These are phyloP conservation scores for Oceanodroma leucorhoa DNA, from an alignment of 2,797 vertebrate genomes.

Conservation along the genomic window DNA sequence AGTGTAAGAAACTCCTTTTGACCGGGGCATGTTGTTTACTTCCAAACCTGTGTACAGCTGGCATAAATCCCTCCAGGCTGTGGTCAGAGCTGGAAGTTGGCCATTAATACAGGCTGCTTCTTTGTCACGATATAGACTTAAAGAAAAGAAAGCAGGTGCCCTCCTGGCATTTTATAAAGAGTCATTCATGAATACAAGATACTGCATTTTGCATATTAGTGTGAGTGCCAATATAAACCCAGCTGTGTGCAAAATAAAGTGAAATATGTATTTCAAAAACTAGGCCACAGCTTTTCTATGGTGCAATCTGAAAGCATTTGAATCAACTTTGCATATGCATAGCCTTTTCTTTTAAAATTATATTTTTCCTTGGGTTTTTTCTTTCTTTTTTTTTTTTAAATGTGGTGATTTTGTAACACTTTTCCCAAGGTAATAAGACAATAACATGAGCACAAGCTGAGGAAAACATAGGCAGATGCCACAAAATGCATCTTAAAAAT, in stretches of 20 bases:
- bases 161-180: conserved; percentile 84
- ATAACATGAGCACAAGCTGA: neutral
- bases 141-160: conserved; percentile 87
- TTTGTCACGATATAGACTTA: conserved; percentile 84
- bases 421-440: conserved; percentile 47
- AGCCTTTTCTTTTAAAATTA: conserved; percentile 58
- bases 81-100: conserved; percentile 81
- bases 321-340: conserved; percentile 69
- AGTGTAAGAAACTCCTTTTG: conserved; percentile 67
- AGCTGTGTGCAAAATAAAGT: conserved; percentile 79
- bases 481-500: neutral
- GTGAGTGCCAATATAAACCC: conserved; percentile 77
- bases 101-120: conserved; percentile 84
- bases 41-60: conserved; percentile 79
- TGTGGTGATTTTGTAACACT: neutral
- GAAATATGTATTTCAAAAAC: conserved; percentile 75
- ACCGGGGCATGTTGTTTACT: conserved; percentile 64
- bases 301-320: conserved; percentile 68
- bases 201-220: conserved; percentile 77
- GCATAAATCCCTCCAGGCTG: conserved; percentile 81
- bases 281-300: conserved; percentile 72
- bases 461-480: neutral
- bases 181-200: conserved; percentile 87
- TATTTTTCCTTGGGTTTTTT: neutral
- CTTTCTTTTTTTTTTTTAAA: neutral